Evolutionary conservation across 2,113 vertebrate genomes (phyloP).

Genomic region (Tragulus kanchil): DNA sequence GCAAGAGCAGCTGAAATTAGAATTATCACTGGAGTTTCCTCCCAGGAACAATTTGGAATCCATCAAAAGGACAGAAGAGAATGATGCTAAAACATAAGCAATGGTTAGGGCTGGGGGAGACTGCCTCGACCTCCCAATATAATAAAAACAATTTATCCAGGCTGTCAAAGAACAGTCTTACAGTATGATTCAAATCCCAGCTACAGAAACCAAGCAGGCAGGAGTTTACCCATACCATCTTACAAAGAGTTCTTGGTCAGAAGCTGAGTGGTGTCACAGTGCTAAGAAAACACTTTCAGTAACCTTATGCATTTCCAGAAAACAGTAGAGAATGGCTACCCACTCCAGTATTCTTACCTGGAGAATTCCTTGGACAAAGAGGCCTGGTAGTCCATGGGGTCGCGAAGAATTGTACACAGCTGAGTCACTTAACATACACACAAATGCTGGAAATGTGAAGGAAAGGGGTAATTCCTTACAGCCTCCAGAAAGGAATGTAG

Average conservation of each 20-base stretch:
- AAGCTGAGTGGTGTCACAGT: background rate
- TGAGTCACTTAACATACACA: background rate
- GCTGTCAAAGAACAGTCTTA: slow-evolving; percentile 64
- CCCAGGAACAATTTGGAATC: slow-evolving; percentile 66
- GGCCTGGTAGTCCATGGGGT: background rate
- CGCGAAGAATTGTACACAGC: background rate
- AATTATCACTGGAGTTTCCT: slow-evolving; percentile 70
- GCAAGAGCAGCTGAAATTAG: slow-evolving; percentile 73
- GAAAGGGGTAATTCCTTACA: background rate
- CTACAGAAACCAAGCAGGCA: slow-evolving; percentile 11
- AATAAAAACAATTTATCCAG: slow-evolving; percentile 57
- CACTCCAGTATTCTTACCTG: background rate
- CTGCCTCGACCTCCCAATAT: background rate
- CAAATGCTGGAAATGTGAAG: background rate
- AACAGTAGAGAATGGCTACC: background rate
- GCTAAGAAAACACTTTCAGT: slow-evolving; percentile 52
- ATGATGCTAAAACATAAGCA: slow-evolving; percentile 42
- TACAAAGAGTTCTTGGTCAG: background rate
- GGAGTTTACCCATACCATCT: slow-evolving; percentile 13
- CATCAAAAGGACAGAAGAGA: slow-evolving; percentile 60
- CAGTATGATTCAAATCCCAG: slow-evolving; percentile 32
- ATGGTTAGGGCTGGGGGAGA: background rate
- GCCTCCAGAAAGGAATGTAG: background rate
- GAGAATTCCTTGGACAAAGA: background rate
- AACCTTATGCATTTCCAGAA: slow-evolving; percentile 22